Evolutionary conservation across 1,140 invertebrate genomes (phyloP).

Genomic region (Druon quercuslanigerum): DNA sequence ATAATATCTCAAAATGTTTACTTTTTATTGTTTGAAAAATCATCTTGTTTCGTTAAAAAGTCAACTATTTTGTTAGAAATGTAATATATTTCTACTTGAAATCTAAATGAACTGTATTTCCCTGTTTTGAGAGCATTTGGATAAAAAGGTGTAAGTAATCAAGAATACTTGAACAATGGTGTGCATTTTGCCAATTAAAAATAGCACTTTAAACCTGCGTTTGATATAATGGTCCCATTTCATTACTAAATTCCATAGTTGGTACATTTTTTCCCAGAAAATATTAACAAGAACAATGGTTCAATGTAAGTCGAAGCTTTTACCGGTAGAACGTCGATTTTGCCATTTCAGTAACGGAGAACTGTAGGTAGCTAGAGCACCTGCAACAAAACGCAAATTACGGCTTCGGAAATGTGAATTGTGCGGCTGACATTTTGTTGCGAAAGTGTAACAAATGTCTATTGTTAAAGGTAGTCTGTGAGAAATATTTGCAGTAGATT

Average conservation of each 20-base stretch:
- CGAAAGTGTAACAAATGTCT: conserved; percentile 25
- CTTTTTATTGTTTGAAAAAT: no score
- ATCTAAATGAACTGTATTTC: no score
- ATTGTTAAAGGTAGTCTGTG: conserved; percentile 16
- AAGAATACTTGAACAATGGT: no score
- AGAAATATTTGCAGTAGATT: conserved; percentile 21
- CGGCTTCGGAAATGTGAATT: conserved; percentile 23
- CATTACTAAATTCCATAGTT: neutral
- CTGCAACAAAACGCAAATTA: conserved; percentile 30
- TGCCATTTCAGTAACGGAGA: neutral
- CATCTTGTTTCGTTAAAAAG: no score
- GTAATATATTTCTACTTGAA: no score
- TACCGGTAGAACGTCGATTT: conserved; percentile 22
- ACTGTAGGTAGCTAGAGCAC: neutral
- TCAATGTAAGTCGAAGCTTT: conserved; percentile 25
- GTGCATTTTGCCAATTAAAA: no score
- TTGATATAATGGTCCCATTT: neutral
- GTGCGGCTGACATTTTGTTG: conserved; percentile 30
- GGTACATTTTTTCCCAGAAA: conserved; percentile 3
- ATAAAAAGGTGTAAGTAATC: no score
- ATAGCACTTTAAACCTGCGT: no score
- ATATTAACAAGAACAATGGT: conserved; percentile 27
- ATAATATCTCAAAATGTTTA: no score
- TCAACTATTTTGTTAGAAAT: no score
- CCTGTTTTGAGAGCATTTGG: no score